These are phyloP conservation scores for Cottus gobio DNA, from an alignment of 2,113 vertebrate genomes.

Conservation along the genomic window DNA sequence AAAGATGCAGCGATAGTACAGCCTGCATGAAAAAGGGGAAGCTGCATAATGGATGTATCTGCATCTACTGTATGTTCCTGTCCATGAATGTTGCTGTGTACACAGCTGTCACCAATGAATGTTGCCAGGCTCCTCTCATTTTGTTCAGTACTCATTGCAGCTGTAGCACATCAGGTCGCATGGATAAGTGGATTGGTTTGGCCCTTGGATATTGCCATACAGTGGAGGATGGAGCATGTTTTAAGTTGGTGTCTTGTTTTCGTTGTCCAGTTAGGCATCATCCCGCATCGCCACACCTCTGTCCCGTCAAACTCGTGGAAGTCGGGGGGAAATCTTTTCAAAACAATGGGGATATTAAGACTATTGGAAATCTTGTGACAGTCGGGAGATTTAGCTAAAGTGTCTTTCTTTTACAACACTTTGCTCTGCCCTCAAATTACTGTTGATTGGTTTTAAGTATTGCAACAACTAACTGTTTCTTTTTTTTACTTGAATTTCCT, in stretches of 20 bases:
- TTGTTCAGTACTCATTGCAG: neutral
- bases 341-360: neutral
- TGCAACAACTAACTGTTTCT: neutral
- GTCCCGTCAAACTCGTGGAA: neutral
- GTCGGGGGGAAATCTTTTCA: neutral
- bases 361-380: neutral
- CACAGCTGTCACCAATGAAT: neutral
- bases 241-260: neutral
- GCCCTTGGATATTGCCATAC: conserved; percentile 3
- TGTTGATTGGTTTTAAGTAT: neutral
- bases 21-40: neutral
- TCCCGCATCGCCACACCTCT: conserved; percentile 11
- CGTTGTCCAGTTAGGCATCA: neutral
- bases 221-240: conserved; percentile 2
- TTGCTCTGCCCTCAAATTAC: neutral
- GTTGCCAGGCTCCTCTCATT: neutral
- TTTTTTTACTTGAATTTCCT: conserved; percentile 1
- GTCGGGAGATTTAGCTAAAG: neutral
- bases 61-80: neutral
- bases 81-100: neutral
- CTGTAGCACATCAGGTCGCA: neutral
- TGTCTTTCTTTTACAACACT: neutral
- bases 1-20: neutral
- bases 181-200: conserved; percentile 18
- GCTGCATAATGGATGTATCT: neutral